phyloP scores from a whole-genome alignment of 2,113 vertebrate species.

The Tragelaphus scriptus region DNA sequence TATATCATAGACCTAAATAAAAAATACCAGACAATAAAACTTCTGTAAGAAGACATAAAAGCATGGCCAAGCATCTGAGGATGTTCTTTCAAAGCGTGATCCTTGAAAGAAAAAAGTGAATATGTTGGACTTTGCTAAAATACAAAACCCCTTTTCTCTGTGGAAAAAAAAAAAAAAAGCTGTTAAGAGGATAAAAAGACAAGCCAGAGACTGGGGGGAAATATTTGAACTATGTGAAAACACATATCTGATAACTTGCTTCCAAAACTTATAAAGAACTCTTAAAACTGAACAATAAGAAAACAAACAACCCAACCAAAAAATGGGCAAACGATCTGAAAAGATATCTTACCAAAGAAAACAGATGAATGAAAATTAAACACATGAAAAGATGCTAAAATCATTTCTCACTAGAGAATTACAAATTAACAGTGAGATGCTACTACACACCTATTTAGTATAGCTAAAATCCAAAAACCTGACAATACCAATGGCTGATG shows the following conservation, averaged over 20 bases:
- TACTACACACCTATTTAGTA: not conserved
- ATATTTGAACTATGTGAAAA: slow-evolving; percentile 18
- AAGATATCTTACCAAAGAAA: slow-evolving; percentile 8
- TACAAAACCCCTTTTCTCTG: not conserved
- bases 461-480: not conserved
- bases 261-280: slow-evolving; percentile 47
- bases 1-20: not conserved
- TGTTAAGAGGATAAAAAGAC: slow-evolving; percentile 9
- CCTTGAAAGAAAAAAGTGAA: not conserved
- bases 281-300: slow-evolving; percentile 34
- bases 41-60: not conserved
- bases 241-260: slow-evolving; percentile 30
- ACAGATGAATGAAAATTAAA: not conserved
- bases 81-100: not conserved
- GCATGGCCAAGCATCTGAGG: not conserved
- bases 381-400: not conserved
- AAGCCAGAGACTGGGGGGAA: slow-evolving; percentile 31
- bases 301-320: slow-evolving; percentile 38
- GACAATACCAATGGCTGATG: not conserved
- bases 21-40: not conserved
- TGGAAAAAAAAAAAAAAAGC: not conserved
- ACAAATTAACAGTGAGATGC: not conserved
- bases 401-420: not conserved
- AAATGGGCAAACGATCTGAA: not conserved
- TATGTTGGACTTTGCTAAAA: not conserved